Evolutionary conservation across 2,113 vertebrate genomes (phyloP).

Genomic region (Atlantisia rogersi): DNA sequence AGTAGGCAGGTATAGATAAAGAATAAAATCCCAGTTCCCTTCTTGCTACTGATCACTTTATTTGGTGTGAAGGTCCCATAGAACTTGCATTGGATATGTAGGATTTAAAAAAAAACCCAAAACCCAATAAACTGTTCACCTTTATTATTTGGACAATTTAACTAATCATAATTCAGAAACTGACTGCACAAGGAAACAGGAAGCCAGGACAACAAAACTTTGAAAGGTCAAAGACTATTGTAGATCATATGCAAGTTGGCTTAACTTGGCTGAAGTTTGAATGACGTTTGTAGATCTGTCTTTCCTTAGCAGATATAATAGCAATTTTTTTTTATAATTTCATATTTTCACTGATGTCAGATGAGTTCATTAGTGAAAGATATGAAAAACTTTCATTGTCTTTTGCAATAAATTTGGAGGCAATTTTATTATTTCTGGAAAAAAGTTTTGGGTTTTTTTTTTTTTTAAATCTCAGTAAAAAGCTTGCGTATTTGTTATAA

Average conservation of each 20-base stretch:
- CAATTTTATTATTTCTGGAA: background rate
- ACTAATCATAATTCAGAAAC: background rate
- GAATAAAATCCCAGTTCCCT: background rate
- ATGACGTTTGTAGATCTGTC: background rate
- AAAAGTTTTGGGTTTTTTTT: background rate
- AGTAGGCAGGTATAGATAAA: background rate
- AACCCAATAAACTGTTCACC: no score
- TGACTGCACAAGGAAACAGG: background rate
- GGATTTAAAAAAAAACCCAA: background rate
- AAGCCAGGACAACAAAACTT: background rate
- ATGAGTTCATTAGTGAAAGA: background rate
- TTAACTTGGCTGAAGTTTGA: background rate
- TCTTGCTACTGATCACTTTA: background rate
- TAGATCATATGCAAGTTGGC: background rate
- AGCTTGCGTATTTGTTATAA: background rate
- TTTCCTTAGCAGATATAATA: background rate
- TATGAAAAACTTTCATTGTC: background rate
- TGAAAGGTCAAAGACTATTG: background rate
- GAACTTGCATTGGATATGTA: rapidly evolving
- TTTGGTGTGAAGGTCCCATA: background rate
- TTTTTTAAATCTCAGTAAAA: background rate
- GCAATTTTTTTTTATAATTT: background rate
- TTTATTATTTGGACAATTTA: background rate
- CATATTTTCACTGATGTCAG: background rate
- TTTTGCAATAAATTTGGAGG: background rate